These are phyloP conservation scores for Brachionus angularis DNA, from an alignment of 1,140 invertebrate genomes.

Conservation along the genomic window DNA sequence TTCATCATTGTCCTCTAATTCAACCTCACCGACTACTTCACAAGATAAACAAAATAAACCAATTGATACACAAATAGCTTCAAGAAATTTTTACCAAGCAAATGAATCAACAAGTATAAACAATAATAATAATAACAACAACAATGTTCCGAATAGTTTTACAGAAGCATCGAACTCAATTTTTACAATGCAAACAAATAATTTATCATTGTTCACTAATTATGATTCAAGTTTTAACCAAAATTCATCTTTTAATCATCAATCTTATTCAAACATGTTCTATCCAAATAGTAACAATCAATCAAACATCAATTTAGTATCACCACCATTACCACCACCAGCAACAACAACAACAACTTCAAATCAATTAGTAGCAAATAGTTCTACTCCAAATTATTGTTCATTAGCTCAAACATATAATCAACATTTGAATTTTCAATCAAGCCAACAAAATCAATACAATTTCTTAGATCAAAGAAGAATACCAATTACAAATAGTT, in stretches of 20 bases:
- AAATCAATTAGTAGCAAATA: too few species aligned
- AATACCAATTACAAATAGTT: neutral
- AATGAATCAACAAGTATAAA: neutral
- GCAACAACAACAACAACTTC: too few species aligned
- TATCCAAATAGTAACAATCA: slow-evolving; percentile 9
- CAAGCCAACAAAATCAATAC: neutral
- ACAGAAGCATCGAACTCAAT: neutral
- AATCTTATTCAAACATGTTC: slow-evolving; percentile 17
- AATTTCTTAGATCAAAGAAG: neutral
- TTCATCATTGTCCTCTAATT: slow-evolving; percentile 16
- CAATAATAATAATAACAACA: too few species aligned
- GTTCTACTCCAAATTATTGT: neutral
- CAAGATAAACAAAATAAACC: slow-evolving; percentile 1
- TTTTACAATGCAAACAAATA: neutral
- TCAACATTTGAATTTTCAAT: slow-evolving; percentile 7
- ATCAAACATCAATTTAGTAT: neutral
- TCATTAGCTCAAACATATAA: neutral
- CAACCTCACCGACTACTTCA: neutral
- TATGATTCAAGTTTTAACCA: slow-evolving; percentile 14
- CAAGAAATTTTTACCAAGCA: neutral
- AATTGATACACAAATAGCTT: neutral
- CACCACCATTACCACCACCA: too few species aligned
- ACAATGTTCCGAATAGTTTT: neutral
- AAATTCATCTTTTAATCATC: neutral
- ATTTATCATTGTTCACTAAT: neutral